Evolutionary conservation across 2,888 invertebrate genomes (phyloP).

Genomic region (Fabriciana adippe): DNA sequence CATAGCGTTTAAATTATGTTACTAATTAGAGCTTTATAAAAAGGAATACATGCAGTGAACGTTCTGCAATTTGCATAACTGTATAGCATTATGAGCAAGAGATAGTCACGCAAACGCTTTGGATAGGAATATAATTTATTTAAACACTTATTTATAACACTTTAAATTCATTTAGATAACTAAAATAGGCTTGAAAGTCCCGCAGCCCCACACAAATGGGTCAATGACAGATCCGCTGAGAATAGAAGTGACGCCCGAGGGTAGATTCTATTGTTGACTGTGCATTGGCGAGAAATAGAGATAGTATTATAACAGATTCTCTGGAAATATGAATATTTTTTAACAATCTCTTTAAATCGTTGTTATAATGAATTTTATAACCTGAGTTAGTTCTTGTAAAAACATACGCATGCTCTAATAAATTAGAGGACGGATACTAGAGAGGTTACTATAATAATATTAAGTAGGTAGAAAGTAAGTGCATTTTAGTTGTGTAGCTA

Average conservation of each 20-base stretch:
- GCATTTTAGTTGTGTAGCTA: too few species aligned
- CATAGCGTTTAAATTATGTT: too few species aligned
- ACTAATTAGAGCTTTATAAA: too few species aligned
- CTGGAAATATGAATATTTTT: slow-evolving; percentile 34
- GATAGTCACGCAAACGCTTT: neutral
- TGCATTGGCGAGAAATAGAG: slow-evolving; percentile 45
- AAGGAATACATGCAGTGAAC: too few species aligned
- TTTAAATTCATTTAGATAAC: slow-evolving; percentile 69
- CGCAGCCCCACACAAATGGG: slow-evolving; percentile 63
- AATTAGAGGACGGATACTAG: too few species aligned
- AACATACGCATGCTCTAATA: too few species aligned
- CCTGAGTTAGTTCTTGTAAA: neutral
- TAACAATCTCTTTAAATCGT: slow-evolving; percentile 26
- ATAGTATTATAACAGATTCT: slow-evolving; percentile 44
- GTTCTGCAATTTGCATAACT: neutral
- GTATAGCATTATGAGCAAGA: neutral
- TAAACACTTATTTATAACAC: slow-evolving; percentile 41
- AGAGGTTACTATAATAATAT: too few species aligned
- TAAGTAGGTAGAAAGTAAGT: too few species aligned
- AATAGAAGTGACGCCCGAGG: slow-evolving; percentile 73
- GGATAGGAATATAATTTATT: neutral
- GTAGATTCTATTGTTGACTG: slow-evolving; percentile 69
- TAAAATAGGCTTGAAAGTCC: slow-evolving; percentile 54
- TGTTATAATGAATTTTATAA: neutral
- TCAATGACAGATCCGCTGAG: slow-evolving; percentile 75